Base-by-base conservation (phyloP, 2,888 invertebrate species). In the Clusia tigrina region DNA sequence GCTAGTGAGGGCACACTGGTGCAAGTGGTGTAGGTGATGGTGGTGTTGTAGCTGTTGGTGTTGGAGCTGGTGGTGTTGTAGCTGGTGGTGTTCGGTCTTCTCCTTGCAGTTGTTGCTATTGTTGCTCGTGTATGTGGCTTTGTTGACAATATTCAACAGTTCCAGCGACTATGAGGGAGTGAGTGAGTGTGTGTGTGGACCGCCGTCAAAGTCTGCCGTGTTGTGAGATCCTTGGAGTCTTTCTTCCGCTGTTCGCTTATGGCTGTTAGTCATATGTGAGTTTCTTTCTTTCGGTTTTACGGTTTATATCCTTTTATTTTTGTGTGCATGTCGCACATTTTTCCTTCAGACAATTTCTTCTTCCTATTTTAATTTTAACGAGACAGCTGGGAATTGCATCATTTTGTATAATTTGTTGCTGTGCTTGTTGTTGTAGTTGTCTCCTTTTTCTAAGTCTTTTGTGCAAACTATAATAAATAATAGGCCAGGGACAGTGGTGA, bases 401-500 rank as follows among this genome's bases (percentile, higher is more conserved):
- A 69, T 70, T 71, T 67, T 68, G 60, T 71, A 70, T 71, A 69
- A 69, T 71, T 74, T 72, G 26, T 46, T 54, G 61, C 42, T 65
- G 23, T 46, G 24, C 58, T 38, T 54, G 65, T 57, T 65, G 63
- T 65, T 65, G 63, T 67, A 66, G 67, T 71, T 67, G 66, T 72
- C 26, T 23, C 20, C 58, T 56, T 56, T n/a, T 56, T 58, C n/a
- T 24, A 23, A 25, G 23, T 2, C 26, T 67, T 74, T 70, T 76
- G 67, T 76, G 70, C 46, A 59, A 48, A 54, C 42, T 71, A 71
- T 68, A 76, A 76, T 78, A 78, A 78, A 78, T 76, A 76, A 78
- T 75, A 66, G 70, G 52, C 55, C 64, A 56, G 63, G 67, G 59
- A 51, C 9, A 6, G n/a, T 42, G 3, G 42, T 32, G 32, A 6